Evolutionary conservation across 1,140 invertebrate genomes (phyloP).

Genomic region (Carcinoscorpius rotundicauda): DNA sequence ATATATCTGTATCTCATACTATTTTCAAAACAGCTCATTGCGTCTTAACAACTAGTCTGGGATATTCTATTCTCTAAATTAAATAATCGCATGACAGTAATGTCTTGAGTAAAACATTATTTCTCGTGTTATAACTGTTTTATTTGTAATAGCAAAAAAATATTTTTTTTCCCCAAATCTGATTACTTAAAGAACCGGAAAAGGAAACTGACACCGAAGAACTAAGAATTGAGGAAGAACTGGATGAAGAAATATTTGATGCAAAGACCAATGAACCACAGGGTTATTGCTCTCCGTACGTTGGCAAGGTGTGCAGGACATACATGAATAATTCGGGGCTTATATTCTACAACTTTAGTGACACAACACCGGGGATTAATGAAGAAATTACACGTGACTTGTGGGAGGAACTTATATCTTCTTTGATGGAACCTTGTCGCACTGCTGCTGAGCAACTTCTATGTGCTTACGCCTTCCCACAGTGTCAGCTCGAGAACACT

Average conservation of each 20-base stretch:
- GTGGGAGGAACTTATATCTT: slow-evolving; percentile 71
- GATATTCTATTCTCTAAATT: too few relatives aligned
- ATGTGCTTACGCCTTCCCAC: slow-evolving; percentile 82
- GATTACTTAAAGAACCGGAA: too few relatives aligned
- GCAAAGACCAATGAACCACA: slow-evolving; percentile 8
- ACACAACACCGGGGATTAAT: slow-evolving; percentile 41
- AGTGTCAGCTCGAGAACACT: slow-evolving; percentile 43
- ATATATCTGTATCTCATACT: too few relatives aligned
- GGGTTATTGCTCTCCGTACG: slow-evolving; percentile 74
- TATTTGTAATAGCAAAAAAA: too few relatives aligned
- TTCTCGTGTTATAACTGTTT: too few relatives aligned
- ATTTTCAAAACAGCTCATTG: too few relatives aligned
- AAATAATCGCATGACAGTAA: too few relatives aligned
- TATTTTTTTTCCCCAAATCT: too few relatives aligned
- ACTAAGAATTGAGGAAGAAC: not conserved
- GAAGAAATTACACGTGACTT: slow-evolving; percentile 66
- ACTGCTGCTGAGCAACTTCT: slow-evolving; percentile 73
- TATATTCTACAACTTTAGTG: slow-evolving; percentile 61
- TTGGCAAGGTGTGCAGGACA: slow-evolving; percentile 71
- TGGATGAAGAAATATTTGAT: not conserved
- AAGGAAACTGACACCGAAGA: too few relatives aligned
- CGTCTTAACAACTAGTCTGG: too few relatives aligned
- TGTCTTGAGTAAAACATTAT: too few relatives aligned
- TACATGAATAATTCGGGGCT: slow-evolving; percentile 54
- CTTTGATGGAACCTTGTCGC: slow-evolving; percentile 64